A percentile compares a stretch with the other conserved stretches of the same genome.
phyloP scores from a whole-genome alignment of 2,888 invertebrate species.

The Sclerodermus sp. region DNA sequence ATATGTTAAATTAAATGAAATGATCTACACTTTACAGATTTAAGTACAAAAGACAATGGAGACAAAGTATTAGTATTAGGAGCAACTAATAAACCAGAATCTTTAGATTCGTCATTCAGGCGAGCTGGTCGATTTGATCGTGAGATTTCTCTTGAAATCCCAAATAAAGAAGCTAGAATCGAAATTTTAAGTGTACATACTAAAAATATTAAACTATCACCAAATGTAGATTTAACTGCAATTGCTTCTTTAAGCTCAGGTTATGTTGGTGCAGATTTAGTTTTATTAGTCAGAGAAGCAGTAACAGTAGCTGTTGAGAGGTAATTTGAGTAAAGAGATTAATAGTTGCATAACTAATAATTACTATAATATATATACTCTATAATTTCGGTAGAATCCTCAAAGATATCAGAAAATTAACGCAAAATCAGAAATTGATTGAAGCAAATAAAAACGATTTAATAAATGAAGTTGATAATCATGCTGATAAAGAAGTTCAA shows the following conservation, averaged over 20 bases:
- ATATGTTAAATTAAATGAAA: background rate
- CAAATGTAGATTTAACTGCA: conserved; percentile 70
- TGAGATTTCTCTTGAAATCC: conserved; percentile 92
- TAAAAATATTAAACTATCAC: conserved; percentile 68
- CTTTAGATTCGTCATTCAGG: conserved; percentile 88
- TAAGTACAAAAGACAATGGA: conserved; percentile 61
- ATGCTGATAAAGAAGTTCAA: conserved; percentile 16
- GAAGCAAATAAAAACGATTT: conserved; percentile 21
- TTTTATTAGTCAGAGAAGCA: conserved; percentile 83
- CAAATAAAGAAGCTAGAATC: conserved; percentile 78
- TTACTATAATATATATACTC: background rate
- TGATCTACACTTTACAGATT: conserved; percentile 48
- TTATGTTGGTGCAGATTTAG: conserved; percentile 93
- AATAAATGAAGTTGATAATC: conserved; percentile 20
- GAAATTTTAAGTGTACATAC: conserved; percentile 79
- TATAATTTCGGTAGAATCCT: conserved; percentile 43
- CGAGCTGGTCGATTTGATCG: conserved; percentile 91
- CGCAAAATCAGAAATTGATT: conserved; percentile 6
- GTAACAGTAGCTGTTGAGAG: conserved; percentile 84
- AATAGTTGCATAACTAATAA: background rate
- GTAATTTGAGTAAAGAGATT: conserved; percentile 32
- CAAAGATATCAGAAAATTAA: conserved; percentile 45
- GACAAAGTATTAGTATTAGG: conserved; percentile 82
- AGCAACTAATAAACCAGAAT: conserved; percentile 93
- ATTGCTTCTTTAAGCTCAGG: conserved; percentile 90